Base-by-base conservation (phyloP, 1,140 invertebrate species). In the Tetramorium simillimum region DNA sequence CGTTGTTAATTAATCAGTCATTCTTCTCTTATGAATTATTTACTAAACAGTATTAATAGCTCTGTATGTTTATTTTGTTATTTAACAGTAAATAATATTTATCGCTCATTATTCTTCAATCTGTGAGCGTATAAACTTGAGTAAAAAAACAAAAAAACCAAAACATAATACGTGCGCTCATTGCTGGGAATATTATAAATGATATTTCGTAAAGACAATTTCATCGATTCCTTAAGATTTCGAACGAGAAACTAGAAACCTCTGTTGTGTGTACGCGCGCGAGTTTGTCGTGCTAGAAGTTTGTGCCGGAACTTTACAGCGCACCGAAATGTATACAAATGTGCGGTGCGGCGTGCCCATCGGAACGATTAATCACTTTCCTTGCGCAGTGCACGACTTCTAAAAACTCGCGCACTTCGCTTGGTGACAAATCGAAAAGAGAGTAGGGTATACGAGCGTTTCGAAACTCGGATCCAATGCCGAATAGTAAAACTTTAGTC, bases 341-440 rank as follows among this genome's bases (percentile, higher is more conserved):
- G 53, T 75, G 80, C 80, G 69, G 53, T 60, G 18, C 53, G 21
- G 51, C 33, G 33, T 60, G 40, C 40, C 80, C 69, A 84, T 84
- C 33, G 69, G 69, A 60, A 84, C 80, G 80, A 84, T 84, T 84
- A 84, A 84, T 84, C 80, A 84, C 80, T 84, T 84, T 75, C 80
- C 51, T 84, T 49, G 53, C 24, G 80, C 51, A 7, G 18, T 43
- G 80, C 53, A 56, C 80, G 80, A 84, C 67, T 73, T 75, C 18
- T 24, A 84, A 84, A 84, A 84, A 75, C 69, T 75, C 51, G 80
- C 69, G 80, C 77, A 33, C 33, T 37, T 69, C 28, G 28, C 62
- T 56, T 40, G 49, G 67, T 72, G 80, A 75, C 80, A 84, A 84
- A 84, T 84, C 80, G 80, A 73, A 60, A 82, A 73, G 69, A 37